A percentile compares a stretch with the other conserved stretches of the same genome.
Evolutionary conservation across 1,140 invertebrate genomes (phyloP).

Genomic region (Euglossa dilemma): DNA sequence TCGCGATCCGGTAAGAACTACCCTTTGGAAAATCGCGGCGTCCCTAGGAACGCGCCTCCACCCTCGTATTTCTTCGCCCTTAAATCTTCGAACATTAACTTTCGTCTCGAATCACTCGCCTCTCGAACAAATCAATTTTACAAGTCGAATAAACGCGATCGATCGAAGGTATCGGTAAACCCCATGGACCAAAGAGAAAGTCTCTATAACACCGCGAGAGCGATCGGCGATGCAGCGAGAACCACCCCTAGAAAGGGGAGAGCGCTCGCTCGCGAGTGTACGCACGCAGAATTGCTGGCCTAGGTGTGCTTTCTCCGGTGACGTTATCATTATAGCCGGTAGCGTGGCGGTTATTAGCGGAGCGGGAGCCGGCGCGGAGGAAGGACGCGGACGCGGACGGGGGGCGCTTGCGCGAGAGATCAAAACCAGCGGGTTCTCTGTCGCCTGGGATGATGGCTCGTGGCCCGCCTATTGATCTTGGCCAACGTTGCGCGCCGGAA

Average conservation of each 20-base stretch:
- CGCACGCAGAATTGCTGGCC: slow-evolving; percentile 16
- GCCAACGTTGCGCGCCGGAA: slow-evolving; percentile 72
- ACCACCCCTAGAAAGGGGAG: neutral
- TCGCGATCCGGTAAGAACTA: no score
- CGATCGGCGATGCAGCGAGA: no score
- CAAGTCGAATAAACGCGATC: slow-evolving; percentile 23
- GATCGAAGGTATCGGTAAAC: slow-evolving; percentile 1
- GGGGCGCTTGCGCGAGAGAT: slow-evolving; percentile 74
- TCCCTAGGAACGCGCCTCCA: no score
- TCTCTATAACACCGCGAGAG: neutral
- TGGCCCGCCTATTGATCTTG: slow-evolving; percentile 78
- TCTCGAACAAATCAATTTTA: slow-evolving; percentile 19
- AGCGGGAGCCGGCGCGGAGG: slow-evolving; percentile 7
- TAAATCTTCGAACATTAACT: neutral
- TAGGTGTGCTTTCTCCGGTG: slow-evolving; percentile 12
- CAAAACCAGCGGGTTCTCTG: slow-evolving; percentile 72
- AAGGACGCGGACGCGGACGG: slow-evolving; percentile 4
- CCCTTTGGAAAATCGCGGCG: no score
- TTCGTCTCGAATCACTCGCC: neutral
- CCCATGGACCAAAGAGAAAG: no score
- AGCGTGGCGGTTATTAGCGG: slow-evolving; percentile 46
- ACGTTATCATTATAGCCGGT: slow-evolving; percentile 40
- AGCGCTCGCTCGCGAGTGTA: neutral
- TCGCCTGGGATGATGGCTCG: slow-evolving; percentile 74
- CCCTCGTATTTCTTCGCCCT: neutral